Conservation (phyloP, 1,140 invertebrate species). For the Helicoverpa zea region DNA sequence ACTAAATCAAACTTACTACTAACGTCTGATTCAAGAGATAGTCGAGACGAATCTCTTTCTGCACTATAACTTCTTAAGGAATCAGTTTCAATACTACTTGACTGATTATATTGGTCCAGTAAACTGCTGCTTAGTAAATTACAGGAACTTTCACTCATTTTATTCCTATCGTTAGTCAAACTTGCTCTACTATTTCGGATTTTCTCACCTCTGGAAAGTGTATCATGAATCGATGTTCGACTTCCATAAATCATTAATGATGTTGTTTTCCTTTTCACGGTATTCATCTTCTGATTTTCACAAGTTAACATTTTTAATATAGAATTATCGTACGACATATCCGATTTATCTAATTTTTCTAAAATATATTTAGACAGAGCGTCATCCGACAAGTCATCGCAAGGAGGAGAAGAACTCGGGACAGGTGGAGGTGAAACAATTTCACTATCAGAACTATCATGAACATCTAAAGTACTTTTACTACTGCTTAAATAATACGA, state of each 20-base stretch:
- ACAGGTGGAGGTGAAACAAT: slow-evolving; percentile 93
- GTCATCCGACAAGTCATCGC: slow-evolving; percentile 88
- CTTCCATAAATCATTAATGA: slow-evolving; percentile 86
- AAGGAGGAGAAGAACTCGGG: slow-evolving; percentile 91
- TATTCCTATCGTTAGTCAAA: slow-evolving; percentile 75
- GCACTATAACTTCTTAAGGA: slow-evolving; percentile 84
- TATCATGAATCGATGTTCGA: slow-evolving; percentile 85
- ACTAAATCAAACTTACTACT: slow-evolving; percentile 85
- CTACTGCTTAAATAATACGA: slow-evolving; percentile 93
- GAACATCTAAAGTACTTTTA: slow-evolving; percentile 88
- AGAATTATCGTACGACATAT: slow-evolving; percentile 81
- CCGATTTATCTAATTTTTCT: slow-evolving; percentile 82
- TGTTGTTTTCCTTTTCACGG: slow-evolving; percentile 82
- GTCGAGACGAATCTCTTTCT: slow-evolving; percentile 82
- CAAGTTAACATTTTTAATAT: slow-evolving; percentile 83
- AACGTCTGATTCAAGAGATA: slow-evolving; percentile 84
- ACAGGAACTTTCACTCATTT: slow-evolving; percentile 61
- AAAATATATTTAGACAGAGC: slow-evolving; percentile 82
- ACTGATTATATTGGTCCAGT: slow-evolving; percentile 73
- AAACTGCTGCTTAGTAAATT: slow-evolving; percentile 74
- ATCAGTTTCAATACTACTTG: slow-evolving; percentile 80
- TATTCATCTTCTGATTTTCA: slow-evolving; percentile 82
- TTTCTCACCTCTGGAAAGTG: slow-evolving; percentile 85
- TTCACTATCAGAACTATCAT: slow-evolving; percentile 94
- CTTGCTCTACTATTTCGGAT: slow-evolving; percentile 82